Percentiles rank a stretch among this genome's conserved stretches.
Evolutionary conservation across 2,113 vertebrate species (phyloP).

Genomic region (Tenebrosternarchus preto): DNA sequence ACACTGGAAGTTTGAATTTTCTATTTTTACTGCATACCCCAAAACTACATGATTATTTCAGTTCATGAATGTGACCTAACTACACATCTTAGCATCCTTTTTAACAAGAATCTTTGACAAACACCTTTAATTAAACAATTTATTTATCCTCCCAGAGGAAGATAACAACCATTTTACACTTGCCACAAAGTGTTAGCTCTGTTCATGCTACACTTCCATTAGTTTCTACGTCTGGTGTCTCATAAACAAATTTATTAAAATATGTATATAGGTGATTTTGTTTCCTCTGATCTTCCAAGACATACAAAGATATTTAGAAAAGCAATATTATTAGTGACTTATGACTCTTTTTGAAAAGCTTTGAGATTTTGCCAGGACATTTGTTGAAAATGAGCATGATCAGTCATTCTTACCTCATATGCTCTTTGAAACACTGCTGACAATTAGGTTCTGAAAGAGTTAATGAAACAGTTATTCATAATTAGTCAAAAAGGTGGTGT

Average conservation of each 20-base stretch:
- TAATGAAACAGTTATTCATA: background rate
- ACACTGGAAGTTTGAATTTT: no score
- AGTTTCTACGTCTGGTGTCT: background rate
- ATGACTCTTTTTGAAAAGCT: background rate
- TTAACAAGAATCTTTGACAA: background rate
- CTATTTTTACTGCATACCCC: no score
- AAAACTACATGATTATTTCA: no score
- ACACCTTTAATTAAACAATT: constrained; percentile 11
- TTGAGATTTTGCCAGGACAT: background rate
- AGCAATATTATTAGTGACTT: background rate
- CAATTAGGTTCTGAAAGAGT: background rate
- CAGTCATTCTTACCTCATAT: background rate
- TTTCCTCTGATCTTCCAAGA: no score
- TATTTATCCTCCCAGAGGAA: background rate
- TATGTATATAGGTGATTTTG: no score
- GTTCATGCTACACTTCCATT: background rate
- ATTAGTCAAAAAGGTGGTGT: background rate
- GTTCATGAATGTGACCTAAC: background rate
- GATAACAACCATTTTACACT: background rate
- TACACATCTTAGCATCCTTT: background rate
- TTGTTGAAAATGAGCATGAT: background rate
- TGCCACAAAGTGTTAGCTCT: background rate
- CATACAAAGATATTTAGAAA: no score
- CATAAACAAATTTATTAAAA: background rate
- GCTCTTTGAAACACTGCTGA: background rate